phyloP scores from a whole-genome alignment of 2,888 invertebrate genomes.

The Ochropleura plecta region DNA sequence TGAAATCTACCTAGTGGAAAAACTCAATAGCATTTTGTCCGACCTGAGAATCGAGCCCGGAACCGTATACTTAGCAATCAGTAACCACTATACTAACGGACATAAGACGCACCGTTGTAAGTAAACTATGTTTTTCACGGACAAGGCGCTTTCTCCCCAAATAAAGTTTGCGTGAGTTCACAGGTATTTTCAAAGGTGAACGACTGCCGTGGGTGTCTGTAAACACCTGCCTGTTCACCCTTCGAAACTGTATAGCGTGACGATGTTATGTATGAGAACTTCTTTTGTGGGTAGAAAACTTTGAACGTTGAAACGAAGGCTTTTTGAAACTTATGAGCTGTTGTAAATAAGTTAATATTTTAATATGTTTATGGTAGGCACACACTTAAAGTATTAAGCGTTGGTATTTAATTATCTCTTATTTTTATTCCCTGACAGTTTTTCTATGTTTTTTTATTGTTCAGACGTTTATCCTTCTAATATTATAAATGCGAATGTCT shows the following conservation, averaged over 20 bases:
- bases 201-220: conserved; percentile 15
- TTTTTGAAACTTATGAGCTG: neutral
- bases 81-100: neutral
- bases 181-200: conserved; percentile 28
- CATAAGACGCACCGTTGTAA: neutral
- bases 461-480: neutral
- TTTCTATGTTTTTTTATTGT: no score
- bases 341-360: neutral
- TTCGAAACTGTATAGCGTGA: conserved; percentile 25
- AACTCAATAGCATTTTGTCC: neutral
- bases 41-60: neutral
- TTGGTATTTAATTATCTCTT: neutral
- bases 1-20: neutral
- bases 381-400: neutral
- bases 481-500: no score
- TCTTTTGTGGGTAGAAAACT: conserved; percentile 15
- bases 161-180: conserved; percentile 20
- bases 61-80: neutral
- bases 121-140: conserved; percentile 4
- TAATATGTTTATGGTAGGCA: neutral
- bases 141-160: neutral
- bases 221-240: conserved; percentile 35
- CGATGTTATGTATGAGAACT: conserved; percentile 26
- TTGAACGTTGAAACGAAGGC: neutral
- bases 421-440: neutral